Percentiles rank a stretch among this genome's conserved stretches.
These are phyloP conservation scores for Polyergus mexicanus DNA, from an alignment of 1,140 invertebrate species.

Conservation along the genomic window DNA sequence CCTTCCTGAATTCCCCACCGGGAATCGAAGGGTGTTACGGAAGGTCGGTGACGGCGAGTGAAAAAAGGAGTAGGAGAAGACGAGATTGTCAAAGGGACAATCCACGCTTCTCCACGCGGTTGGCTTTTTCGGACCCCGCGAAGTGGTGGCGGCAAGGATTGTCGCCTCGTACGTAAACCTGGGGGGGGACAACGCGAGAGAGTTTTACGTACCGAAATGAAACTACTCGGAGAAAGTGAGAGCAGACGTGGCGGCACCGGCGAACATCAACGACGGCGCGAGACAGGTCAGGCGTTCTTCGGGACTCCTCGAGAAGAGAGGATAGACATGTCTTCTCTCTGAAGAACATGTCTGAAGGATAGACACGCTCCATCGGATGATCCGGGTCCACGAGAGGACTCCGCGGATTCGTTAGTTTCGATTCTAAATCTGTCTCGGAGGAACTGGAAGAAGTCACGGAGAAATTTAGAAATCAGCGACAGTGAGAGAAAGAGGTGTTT, in stretches of 20 bases:
- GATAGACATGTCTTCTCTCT: constrained; percentile 71
- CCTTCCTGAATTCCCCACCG: background rate
- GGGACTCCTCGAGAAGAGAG: constrained; percentile 79
- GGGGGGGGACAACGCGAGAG: constrained; percentile 76
- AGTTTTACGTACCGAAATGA: constrained; percentile 85
- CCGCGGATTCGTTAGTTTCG: too few relatives aligned
- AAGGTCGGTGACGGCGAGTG: background rate
- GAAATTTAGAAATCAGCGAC: too few relatives aligned
- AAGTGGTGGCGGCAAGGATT: constrained; percentile 29
- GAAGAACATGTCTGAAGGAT: too few relatives aligned
- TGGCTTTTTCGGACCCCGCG: constrained; percentile 36
- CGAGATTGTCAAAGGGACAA: constrained; percentile 39
- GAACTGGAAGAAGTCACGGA: too few relatives aligned
- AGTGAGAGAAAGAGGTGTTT: too few relatives aligned
- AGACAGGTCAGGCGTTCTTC: constrained; percentile 75
- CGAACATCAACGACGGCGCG: constrained; percentile 70
- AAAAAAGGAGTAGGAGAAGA: background rate
- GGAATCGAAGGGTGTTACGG: background rate
- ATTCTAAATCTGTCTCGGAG: too few relatives aligned
- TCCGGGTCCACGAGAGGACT: background rate
- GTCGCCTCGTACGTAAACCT: constrained; percentile 3
- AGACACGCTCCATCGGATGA: constrained; percentile 33
- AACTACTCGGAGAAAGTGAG: constrained; percentile 86
- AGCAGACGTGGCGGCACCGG: constrained; percentile 81
- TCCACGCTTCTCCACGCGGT: background rate